Base-by-base conservation (phyloP, 2,113 vertebrate species). In the Suricata suricatta region DNA sequence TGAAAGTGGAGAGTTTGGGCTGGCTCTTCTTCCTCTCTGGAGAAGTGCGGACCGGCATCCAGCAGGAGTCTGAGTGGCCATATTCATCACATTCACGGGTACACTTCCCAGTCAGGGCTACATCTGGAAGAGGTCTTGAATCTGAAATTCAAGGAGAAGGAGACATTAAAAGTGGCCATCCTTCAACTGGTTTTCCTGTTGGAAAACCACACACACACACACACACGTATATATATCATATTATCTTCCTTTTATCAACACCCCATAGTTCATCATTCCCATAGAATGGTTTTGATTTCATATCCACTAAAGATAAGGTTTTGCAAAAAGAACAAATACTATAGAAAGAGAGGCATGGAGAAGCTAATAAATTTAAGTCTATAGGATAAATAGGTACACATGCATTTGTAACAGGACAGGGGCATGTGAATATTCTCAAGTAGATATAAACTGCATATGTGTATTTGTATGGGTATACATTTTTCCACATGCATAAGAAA, bases 1-100 rank as follows among this genome's bases (percentile, higher is more conserved):
- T 99, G 99, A 99, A 99, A 98, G 99, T 99, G 98, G 99, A 99
- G 98, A 99, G 99, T 99, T 99, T 99, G 99, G 99, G 99, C 99
- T 99, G 99, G 98, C 98, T 99, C 98, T 99, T 99, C 98, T 99
- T 99, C 97, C 99, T 99, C 98, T 99, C 99, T 0, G 99, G 99
- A 97, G 99, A 99, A 93, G 99, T 99, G 98, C 99, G 99, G 97
- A 99, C 99, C 11, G 99, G 99, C 99, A 99, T 99, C 99, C 99
- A 99, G 99, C 99, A 99, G 99, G 99, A 99, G 98, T 99, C 99
- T 23, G 99, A 99, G 99, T 99, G 99, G 98, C 99, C 99, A 0
- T 99, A 99, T 98, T 99, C 99, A 91, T 99, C 99, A 97, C 99
- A 99, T 98, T 99, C 99, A 94, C 99, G 99, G 76, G 99, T 99